Base-by-base conservation (phyloP, 2,113 vertebrate genomes). In the Crotophaga sulcirostris region DNA sequence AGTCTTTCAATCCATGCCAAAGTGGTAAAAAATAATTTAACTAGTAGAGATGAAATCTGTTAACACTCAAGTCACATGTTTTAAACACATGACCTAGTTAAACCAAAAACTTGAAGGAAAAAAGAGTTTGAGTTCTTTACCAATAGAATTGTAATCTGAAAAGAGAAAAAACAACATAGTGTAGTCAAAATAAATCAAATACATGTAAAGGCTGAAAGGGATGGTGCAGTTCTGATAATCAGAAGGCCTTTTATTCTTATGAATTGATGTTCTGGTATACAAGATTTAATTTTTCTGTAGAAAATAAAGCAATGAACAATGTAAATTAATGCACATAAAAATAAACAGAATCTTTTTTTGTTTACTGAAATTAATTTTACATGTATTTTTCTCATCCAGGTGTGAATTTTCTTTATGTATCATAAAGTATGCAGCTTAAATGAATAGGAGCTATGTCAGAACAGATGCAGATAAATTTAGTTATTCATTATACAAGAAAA, bases 401-500 rank as follows among this genome's bases (percentile, higher is more conserved):
- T 89, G 4, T 83, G 44, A 87, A 89, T 52, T 54, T 45, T 60
- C 74, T 79, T 95, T 96, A 77, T 7, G 7, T 54, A 31, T 85
- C 68, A 84, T 17, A 28, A 87, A 70, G 7, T 56, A 81, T 40
- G 34, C 16, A 44, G 28, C 36, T 73, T 89, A 96, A 89, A 93
- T 84, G 72, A 95, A 69, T 44, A 84, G 80, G 59, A 86, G 14
- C 59, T 49, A 26, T 29, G 25, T 9, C 9, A 51, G 16, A 75
- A 42, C 15, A 36, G 49, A 64, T n/a, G 47, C n/a, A 76, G 52
- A 69, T 20, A 91, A 76, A 18, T 28, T 94, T 70, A 47, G 38
- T 72, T 86, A 79, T 79, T 81, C 72, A n/a, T 66, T 81, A 60
- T 33, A 89, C 13, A 68, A 94, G 34, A 85, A 97, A 94, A 93